Conservation (phyloP, 2,797 vertebrate species). For the Phaenicophaeus curvirostris region DNA sequence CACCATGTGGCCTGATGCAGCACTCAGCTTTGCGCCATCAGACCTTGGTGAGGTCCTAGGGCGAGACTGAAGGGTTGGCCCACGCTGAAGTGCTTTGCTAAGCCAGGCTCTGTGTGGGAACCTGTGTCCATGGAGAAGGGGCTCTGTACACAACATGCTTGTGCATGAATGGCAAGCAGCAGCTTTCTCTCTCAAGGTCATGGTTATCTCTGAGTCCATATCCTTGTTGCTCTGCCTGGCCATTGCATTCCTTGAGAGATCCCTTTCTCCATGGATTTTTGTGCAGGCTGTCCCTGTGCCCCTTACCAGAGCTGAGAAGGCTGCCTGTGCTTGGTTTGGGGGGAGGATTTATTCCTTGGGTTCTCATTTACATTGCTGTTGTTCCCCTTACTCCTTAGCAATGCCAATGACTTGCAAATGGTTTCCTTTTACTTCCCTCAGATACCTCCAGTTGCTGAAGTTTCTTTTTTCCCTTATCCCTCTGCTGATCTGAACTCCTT, state of each 20-base stretch:
- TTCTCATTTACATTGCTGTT: neutral
- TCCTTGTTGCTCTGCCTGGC: neutral
- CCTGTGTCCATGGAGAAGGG: neutral
- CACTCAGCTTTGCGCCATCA: neutral
- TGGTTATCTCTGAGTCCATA: neutral
- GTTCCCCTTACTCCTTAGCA: neutral
- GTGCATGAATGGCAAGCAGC: fast-evolving
- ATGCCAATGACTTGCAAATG: neutral
- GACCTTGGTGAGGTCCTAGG: neutral
- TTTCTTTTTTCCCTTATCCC: conserved; percentile 18
- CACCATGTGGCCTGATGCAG: fast-evolving
- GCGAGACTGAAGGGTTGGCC: neutral
- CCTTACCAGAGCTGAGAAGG: neutral
- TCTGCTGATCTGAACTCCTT: conserved; percentile 33
- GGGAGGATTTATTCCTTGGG: neutral
- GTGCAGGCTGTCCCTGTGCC: neutral
- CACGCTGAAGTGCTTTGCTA: neutral
- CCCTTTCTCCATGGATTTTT: fast-evolving
- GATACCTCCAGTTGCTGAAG: neutral
- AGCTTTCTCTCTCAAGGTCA: neutral
- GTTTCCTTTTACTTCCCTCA: neutral
- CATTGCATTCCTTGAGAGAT: fast-evolving
- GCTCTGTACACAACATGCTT: fast-evolving
- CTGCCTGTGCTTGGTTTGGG: neutral
- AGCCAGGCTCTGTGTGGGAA: neutral